These are phyloP conservation scores for Dendroctonus ponderosae DNA, from an alignment of 1,140 invertebrate genomes.

Conservation along the genomic window DNA sequence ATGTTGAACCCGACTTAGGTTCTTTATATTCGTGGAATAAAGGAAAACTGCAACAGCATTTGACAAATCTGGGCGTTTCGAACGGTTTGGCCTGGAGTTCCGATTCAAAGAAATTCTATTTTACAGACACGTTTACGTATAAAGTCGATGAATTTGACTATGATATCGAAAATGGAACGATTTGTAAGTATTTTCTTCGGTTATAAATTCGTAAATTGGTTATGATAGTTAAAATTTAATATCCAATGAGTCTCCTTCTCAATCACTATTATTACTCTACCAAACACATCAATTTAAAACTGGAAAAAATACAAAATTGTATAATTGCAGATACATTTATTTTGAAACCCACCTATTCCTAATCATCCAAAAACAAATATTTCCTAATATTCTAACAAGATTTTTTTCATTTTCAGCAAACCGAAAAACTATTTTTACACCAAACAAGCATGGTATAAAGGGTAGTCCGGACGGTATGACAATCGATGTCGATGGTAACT, in stretches of 20 bases:
- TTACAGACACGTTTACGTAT: constrained; percentile 67
- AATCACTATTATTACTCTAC: too few relatives aligned
- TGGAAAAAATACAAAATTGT: too few relatives aligned
- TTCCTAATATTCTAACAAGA: not conserved
- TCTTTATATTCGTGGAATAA: constrained; percentile 35
- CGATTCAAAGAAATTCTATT: constrained; percentile 69
- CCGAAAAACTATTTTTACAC: constrained; percentile 38
- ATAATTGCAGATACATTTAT: too few relatives aligned
- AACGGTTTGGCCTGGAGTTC: constrained; percentile 80
- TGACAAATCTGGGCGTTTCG: constrained; percentile 63
- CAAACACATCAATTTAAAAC: too few relatives aligned
- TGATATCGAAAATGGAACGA: constrained; percentile 63
- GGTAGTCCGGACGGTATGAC: constrained; percentile 68
- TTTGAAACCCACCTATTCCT: too few relatives aligned
- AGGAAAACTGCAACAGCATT: constrained; percentile 42
- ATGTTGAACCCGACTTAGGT: constrained; percentile 34
- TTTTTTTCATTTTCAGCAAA: constrained; percentile 38
- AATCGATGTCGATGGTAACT: constrained; percentile 62
- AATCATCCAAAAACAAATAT: too few relatives aligned
- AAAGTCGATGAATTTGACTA: constrained; percentile 73
- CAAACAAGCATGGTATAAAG: constrained; percentile 33
- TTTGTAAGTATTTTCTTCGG: constrained; percentile 56
- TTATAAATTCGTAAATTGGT: too few relatives aligned
- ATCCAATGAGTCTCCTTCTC: too few relatives aligned
- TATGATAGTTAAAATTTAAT: too few relatives aligned